Evolutionary conservation across 2,888 invertebrate genomes (phyloP), one percentile per base, ranked within the genome.

Genomic region (Zaprionus lineosus): DNA sequence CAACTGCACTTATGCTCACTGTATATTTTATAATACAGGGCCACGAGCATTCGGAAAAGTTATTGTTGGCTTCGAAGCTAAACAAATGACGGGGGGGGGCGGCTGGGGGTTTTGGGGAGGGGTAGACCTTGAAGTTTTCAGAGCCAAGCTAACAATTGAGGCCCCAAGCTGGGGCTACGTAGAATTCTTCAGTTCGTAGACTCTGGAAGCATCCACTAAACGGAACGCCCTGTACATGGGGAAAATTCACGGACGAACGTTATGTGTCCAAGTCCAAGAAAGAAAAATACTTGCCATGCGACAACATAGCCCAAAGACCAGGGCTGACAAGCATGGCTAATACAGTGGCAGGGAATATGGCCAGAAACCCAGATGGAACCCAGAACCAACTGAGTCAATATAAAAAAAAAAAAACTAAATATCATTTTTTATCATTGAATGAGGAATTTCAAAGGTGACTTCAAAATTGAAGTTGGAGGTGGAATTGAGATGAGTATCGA

Each of bases 281-380:
- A 83, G 78, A 78, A 78, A 78, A 78, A 78, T 78, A 83, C 78
- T 78, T 85, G 85, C 78, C 84, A 84, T 82, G 78, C 78, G 85
- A 85, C 78, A 78, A 85, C 75, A 68, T 58, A 57, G 71, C 70
- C 63, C 57, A 64, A 60, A 37, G 43, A 57, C 83, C 83, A 78
- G 77, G 77, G 77, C 55, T 78, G 56, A n/a, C 73, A 56, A 21
- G 21, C 21, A 5, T 21, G 7, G n/a, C n/a, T n/a, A n/a, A n/a
- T n/a, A n/a, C n/a, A n/a, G n/a, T n/a, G n/a, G n/a, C n/a, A n/a
- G n/a, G n/a, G n/a, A n/a, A n/a, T n/a, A n/a, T n/a, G n/a, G n/a
- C n/a, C n/a, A n/a, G n/a, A n/a, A n/a, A n/a, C n/a, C n/a, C n/a
- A n/a, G n/a, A n/a, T n/a, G n/a, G n/a, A n/a, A n/a, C n/a, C n/a